phyloP scores from a whole-genome alignment of 2,113 vertebrate genomes.

The Lates calcarifer region DNA sequence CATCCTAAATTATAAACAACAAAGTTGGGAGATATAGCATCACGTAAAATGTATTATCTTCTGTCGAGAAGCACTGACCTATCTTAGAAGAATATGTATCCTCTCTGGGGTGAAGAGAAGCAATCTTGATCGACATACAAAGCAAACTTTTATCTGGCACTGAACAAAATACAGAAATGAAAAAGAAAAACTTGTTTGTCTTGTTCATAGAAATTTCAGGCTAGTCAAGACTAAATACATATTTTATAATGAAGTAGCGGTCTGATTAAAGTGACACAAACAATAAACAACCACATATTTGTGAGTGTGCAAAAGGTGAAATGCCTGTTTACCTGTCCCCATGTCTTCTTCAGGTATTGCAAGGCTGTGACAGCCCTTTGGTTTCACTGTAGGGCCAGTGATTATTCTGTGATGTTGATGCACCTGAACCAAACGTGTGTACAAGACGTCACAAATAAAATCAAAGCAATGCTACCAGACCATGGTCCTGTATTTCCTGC shows the following conservation, averaged over 20 bases:
- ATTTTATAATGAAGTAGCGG: neutral
- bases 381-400: constrained; percentile 62
- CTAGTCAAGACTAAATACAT: neutral
- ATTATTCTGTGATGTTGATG: constrained; percentile 73
- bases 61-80: constrained; percentile 47
- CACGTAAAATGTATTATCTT: neutral
- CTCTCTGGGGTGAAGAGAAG: constrained; percentile 68
- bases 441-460: constrained; percentile 1
- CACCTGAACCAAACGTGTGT: constrained; percentile 71
- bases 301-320: neutral
- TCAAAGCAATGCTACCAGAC: neutral
- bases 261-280: neutral
- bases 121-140: constrained; percentile 70
- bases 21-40: neutral
- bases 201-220: neutral
- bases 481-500: neutral
- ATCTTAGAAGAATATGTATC: constrained; percentile 52
- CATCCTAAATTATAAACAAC: neutral
- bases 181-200: neutral
- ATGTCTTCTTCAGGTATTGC: constrained; percentile 59
- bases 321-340: constrained; percentile 81
- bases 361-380: constrained; percentile 57
- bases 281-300: neutral
- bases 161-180: constrained; percentile 59
- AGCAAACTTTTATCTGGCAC: constrained; percentile 72